phyloP scores from a whole-genome alignment of 2,113 vertebrate genomes.

The Elephantulus edwardii region DNA sequence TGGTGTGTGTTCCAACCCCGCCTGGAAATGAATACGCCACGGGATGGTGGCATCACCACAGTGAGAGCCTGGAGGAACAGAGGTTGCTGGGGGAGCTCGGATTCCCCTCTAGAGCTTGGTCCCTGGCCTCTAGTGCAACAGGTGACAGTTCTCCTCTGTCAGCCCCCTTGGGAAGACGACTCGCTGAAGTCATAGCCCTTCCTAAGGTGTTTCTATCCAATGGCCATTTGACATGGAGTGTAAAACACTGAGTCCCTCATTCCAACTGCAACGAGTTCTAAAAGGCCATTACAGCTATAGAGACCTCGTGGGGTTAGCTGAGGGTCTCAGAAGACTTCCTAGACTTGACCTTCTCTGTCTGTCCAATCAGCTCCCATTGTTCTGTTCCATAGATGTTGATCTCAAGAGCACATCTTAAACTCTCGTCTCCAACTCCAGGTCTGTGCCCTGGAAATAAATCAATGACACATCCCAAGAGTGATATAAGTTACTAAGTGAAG shows the following conservation, averaged over 20 bases:
- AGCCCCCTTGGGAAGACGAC: not conserved
- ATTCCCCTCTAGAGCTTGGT: fast-evolving
- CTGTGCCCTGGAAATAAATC: not conserved
- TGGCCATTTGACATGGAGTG: fast-evolving
- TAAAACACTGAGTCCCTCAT: not conserved
- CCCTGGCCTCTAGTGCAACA: fast-evolving
- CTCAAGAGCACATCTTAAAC: no score
- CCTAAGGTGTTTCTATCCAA: no score
- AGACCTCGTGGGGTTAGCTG: no score
- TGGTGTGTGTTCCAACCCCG: not conserved
- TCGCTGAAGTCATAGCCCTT: no score
- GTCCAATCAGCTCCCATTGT: not conserved
- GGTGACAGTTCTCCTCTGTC: not conserved
- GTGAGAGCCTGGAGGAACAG: not conserved
- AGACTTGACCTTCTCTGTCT: not conserved
- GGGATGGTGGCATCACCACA: no score
- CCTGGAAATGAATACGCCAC: not conserved
- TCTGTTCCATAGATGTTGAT: not conserved
- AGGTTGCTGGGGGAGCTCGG: fast-evolving
- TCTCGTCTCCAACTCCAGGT: no score
- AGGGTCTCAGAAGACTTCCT: not conserved
- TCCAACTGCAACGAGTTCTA: not conserved
- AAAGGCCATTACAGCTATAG: not conserved
- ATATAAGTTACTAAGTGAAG: not conserved
- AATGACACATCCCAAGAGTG: not conserved